Conservation (phyloP, 2,797 vertebrate genomes). For the Cyprinella venusta region DNA sequence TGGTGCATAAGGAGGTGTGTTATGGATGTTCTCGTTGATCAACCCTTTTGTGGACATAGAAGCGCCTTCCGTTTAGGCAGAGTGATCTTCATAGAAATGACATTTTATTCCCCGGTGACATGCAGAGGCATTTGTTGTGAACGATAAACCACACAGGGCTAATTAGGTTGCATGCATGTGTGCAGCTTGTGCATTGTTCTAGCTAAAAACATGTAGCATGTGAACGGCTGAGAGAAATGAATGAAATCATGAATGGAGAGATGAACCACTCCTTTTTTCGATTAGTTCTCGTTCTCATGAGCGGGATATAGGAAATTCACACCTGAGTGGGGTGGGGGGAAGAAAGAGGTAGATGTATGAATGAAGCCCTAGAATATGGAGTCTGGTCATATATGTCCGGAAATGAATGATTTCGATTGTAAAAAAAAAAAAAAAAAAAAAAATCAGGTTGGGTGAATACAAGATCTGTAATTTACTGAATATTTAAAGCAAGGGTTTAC, state of each 20-base stretch:
- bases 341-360: slow-evolving; percentile 13
- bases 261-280: slow-evolving; percentile 57
- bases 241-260: slow-evolving; percentile 73
- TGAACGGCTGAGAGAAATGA: slow-evolving; percentile 61
- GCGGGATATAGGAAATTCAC: slow-evolving; percentile 31
- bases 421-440: slow-evolving; percentile 30
- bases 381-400: slow-evolving; percentile 19
- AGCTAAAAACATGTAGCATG: slow-evolving; percentile 69
- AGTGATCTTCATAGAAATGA: slow-evolving; percentile 18
- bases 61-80: neutral
- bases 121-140: slow-evolving; percentile 48
- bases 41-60: neutral
- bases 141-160: slow-evolving; percentile 53
- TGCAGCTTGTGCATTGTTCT: slow-evolving; percentile 58
- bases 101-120: slow-evolving; percentile 52
- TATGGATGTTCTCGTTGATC: neutral
- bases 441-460: neutral
- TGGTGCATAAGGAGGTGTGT: neutral
- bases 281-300: slow-evolving; percentile 16
- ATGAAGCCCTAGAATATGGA: slow-evolving; percentile 43
- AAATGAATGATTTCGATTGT: slow-evolving; percentile 15
- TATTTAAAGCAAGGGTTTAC: slow-evolving; percentile 21
- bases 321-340: slow-evolving; percentile 7
- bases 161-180: slow-evolving; percentile 48
- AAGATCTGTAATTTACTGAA: slow-evolving; percentile 53